These are phyloP conservation scores for Pristionchus fissidentatus DNA, from an alignment of 2,888 invertebrate species.

Conservation along the genomic window DNA sequence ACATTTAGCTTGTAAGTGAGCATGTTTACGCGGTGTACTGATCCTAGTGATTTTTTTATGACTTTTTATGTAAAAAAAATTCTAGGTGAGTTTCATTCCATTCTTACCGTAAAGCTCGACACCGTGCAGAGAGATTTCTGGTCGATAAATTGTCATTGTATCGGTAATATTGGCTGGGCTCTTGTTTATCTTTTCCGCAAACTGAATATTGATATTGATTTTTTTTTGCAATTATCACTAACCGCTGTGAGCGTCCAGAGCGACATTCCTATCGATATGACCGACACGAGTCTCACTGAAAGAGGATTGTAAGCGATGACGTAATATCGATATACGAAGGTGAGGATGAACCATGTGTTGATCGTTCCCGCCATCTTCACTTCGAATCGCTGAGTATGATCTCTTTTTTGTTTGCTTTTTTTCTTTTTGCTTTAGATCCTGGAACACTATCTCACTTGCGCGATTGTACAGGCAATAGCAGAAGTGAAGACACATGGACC, in stretches of 20 bases:
- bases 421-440: too few relatives aligned
- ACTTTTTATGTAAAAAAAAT: too few relatives aligned
- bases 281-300: not conserved
- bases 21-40: too few relatives aligned
- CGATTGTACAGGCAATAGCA: not conserved
- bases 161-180: not conserved
- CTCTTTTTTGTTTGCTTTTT: too few relatives aligned
- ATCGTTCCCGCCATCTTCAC: not conserved
- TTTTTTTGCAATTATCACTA: not conserved
- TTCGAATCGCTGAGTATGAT: not conserved
- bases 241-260: not conserved
- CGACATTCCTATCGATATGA: not conserved
- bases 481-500: not conserved
- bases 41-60: too few relatives aligned
- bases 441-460: not conserved
- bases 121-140: not conserved
- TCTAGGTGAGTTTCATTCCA: too few relatives aligned
- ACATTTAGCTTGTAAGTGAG: too few relatives aligned
- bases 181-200: not conserved
- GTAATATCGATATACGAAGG: conserved; percentile 5
- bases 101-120: not conserved
- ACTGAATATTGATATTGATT: not conserved
- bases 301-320: not conserved
- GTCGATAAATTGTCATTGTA: not conserved
- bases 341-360: not conserved